Base-by-base conservation (phyloP, 92 coral and sea anemone genomes). In the Palythoa heliodiscus region DNA sequence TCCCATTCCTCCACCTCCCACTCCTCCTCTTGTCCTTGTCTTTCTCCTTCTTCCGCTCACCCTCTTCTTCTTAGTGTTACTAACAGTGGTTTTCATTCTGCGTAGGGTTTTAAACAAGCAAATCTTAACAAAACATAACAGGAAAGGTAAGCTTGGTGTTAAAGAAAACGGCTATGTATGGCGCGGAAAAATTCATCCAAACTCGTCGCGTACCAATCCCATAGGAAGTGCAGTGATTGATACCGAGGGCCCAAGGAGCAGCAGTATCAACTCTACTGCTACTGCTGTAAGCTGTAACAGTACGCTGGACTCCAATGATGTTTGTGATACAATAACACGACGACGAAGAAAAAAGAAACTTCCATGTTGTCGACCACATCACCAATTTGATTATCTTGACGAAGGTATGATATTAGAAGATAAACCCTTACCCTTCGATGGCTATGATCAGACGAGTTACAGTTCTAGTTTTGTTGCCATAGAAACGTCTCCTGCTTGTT, bases 371-470 rank as follows among this genome's bases (percentile, higher is more conserved):
- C 89, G 91, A 71, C 87, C 88, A 14, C 99, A 96, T 85, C 90
- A 89, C 79, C 91, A 91, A 29, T 94, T 93, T 72, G 86, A 95
- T 81, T 95, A 95, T 81, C 88, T 88, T 60, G 98, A 94, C 53
- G 98, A 96, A 71, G 98, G 98, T 43, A 93, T 96, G 47, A 77
- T 96, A 67, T 54, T 96, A 48, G 98, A 96, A 52, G 96, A 91
- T 16, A 96, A 96, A 52, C 98, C 98, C 14, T 82, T 96, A 69
- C 91, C 98, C 7, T 82, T 68, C 67, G 86, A 71, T 25, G 20
- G 78, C 9, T 66, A 58, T 20, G 87, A 88, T 71, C 92, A 90
- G 66, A 91, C 91, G 43, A 80, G 84, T 47, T 84, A 89, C 71
- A 80, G 90, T 71, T 94, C 91, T 71, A 92, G 87, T 85, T 93